phyloP scores from a whole-genome alignment of 2,113 vertebrate species.

The Phalacrocorax carbo region DNA sequence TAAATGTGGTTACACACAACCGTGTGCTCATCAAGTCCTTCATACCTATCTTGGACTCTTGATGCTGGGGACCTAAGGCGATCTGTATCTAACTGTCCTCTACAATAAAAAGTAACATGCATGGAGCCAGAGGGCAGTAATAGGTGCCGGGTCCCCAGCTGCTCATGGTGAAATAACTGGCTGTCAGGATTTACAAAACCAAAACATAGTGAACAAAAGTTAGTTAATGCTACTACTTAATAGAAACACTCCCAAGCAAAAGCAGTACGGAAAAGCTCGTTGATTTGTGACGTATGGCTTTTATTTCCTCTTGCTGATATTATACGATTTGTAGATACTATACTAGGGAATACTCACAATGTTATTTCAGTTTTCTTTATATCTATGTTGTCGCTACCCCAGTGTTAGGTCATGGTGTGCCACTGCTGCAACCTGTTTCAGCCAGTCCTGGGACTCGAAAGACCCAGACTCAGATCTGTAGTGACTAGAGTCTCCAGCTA shows the following conservation, averaged over 20 bases:
- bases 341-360: neutral
- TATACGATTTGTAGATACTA: neutral
- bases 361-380: neutral
- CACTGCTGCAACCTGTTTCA: neutral
- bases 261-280: neutral
- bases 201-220: neutral
- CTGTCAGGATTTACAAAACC: neutral
- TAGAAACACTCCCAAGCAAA: neutral
- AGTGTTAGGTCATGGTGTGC: neutral
- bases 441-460: neutral
- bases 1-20: neutral
- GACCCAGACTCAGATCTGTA: rapidly evolving
- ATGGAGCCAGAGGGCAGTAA: neutral
- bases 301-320: neutral
- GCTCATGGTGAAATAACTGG: neutral
- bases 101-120: neutral
- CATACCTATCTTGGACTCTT: rapidly evolving
- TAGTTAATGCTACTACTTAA: neutral
- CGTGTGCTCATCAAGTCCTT: neutral
- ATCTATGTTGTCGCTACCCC: neutral
- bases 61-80: neutral
- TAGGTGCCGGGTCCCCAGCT: neutral
- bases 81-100: neutral
- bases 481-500: neutral
- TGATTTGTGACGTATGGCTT: neutral